phyloP scores from a whole-genome alignment of 2,888 invertebrate species.

The Aromia moschata region DNA sequence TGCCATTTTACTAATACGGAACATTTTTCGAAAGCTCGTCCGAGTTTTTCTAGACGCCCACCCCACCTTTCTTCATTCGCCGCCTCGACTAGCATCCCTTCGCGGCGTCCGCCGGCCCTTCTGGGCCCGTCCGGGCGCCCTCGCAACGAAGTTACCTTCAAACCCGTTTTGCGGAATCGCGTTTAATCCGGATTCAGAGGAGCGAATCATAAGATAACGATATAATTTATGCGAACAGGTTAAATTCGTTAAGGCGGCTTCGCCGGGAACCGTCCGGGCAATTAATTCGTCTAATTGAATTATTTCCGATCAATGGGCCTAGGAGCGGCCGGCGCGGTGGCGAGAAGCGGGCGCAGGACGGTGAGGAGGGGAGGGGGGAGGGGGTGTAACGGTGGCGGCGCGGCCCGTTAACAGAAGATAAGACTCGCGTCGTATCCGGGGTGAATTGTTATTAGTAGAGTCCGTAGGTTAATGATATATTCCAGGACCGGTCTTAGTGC shows the following conservation, averaged over 20 bases:
- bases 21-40: too few relatives aligned
- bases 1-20: too few relatives aligned
- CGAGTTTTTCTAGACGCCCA: too few relatives aligned
- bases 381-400: conserved; percentile 14
- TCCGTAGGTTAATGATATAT: too few relatives aligned
- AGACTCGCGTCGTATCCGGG: background rate
- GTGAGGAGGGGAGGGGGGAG: conserved; percentile 30
- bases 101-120: too few relatives aligned
- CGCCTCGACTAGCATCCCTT: too few relatives aligned
- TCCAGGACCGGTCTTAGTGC: too few relatives aligned
- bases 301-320: conserved; percentile 50
- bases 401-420: conserved; percentile 13
- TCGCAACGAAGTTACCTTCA: conserved; percentile 39
- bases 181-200: conserved; percentile 43
- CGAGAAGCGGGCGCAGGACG: conserved; percentile 33
- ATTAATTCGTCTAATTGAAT: conserved; percentile 52
- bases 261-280: conserved; percentile 36
- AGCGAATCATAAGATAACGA: conserved; percentile 43
- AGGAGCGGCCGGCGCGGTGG: conserved; percentile 24
- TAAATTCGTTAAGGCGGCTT: conserved; percentile 42
- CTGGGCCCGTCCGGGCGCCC: conserved; percentile 19
- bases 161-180: conserved; percentile 41
- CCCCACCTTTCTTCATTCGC: too few relatives aligned
- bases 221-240: conserved; percentile 43
- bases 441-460: conserved; percentile 12